Conservation (phyloP, 2,113 vertebrate species). For the Peromyscus californicus region DNA sequence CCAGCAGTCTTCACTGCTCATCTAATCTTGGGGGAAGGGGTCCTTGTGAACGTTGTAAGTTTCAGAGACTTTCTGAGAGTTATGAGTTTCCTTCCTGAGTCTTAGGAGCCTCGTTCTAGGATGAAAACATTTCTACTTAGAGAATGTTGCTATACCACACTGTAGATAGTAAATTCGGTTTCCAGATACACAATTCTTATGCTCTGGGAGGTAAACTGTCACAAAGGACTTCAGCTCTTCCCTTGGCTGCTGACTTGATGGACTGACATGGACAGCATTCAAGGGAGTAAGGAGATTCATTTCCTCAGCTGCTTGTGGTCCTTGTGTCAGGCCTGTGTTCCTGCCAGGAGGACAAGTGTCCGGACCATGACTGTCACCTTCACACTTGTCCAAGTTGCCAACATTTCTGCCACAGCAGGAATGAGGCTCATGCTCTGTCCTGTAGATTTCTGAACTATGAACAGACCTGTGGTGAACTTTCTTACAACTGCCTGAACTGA, state of each 20-base stretch:
- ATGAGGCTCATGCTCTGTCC: not conserved
- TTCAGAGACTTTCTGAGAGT: not conserved
- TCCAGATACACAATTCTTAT: not conserved
- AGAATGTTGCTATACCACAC: not conserved
- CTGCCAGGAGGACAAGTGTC: not conserved
- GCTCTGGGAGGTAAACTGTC: not conserved
- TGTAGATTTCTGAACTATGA: not conserved
- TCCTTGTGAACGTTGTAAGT: not conserved
- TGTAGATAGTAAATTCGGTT: not conserved
- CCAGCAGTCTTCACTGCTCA: not conserved
- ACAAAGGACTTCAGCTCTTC: not conserved
- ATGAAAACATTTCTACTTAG: not conserved
- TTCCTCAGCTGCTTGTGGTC: not conserved
- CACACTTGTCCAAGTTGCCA: not conserved
- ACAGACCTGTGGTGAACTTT: not conserved
- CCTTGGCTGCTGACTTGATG: not conserved
- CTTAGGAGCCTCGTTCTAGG: not conserved
- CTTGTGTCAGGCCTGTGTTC: not conserved
- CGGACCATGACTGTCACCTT: not conserved
- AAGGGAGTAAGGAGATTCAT: not conserved
- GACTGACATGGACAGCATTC: not conserved
- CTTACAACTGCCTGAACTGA: not conserved
- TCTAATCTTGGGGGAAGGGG: not conserved
- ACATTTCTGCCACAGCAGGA: not conserved
- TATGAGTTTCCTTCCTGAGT: not conserved